Evolutionary conservation across 2,113 vertebrate genomes (phyloP), one percentile per base, ranked within the genome.

Genomic region (Murina feae): DNA sequence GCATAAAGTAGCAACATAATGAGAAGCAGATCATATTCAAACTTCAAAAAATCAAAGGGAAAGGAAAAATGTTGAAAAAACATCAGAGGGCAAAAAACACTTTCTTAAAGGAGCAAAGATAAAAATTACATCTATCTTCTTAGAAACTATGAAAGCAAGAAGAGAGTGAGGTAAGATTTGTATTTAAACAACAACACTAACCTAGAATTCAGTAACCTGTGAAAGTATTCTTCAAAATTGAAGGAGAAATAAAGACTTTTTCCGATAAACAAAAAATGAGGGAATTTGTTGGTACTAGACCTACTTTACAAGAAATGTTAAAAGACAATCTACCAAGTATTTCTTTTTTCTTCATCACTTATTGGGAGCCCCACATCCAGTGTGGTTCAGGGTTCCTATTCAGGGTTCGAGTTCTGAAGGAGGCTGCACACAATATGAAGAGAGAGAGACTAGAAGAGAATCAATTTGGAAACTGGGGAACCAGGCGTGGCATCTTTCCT

Each of bases 61-160:
- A 39, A 76, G 2, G 55, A 44, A 42, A 81, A 90, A 58, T 47
- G 20, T 47, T 68, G 42, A 39, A 82, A 65, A 65, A 6, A n/a
- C n/a, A 6, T 11, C 9, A 21, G 9, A 35, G 14, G 10, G 16
- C 13, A 5, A 4, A 3, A 9, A 23, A n/a, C 11, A 35, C 18
- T 8, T 44, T 20, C 12, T 2, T 32, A 28, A 20, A 66, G 4
- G 4, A 78, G 6, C 21, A 42, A 47, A 55, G 2, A 6, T 17
- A 68, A 32, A 30, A 42, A 66, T 71, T 55, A 47, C 1, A 42
- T 23, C 8, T 28, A 23, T 18, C 30, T 69, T 60, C 30, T 51
- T 58, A 76, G 30, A 68, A 85, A 51, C 9, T 10, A 30, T 14
- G 21, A 18, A 81, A 49, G 18, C 17, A 58, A 60, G 18, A n/a